Evolutionary conservation across 2,797 vertebrate genomes (phyloP), one percentile per base, ranked within the genome.

Genomic region (Gallinago solitaria): DNA sequence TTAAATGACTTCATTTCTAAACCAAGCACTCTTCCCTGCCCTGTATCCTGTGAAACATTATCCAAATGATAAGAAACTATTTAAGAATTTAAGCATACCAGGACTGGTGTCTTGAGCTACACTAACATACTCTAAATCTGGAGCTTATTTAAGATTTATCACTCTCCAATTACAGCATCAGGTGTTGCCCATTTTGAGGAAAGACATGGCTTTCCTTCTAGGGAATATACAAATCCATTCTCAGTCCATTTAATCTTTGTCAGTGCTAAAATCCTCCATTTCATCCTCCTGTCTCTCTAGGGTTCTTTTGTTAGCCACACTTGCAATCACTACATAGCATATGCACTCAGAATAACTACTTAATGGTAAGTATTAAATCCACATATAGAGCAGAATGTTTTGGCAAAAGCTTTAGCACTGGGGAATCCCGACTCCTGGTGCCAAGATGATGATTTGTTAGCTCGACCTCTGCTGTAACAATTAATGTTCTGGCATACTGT

Each of bases 331-430:
- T 81, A 53, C 48, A 23, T 70, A 81, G 95, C 83, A 79, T 63
- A 75, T 61, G 93, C 96, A 95, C 96, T 97, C 95, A 96, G 88
- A 97, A 57, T 96, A 98, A 98, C 97, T 91, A 96, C 97, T 96
- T 97, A 97, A 96, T 96, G 97, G 95, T 76, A 60, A 93, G 87
- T 96, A 95, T 96, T 94, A 92, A 85, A 60, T 33, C 75, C 94
- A 76, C 83, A 73, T 54, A 68, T 21, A 41, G 56, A 95, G 80
- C 87, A 48, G 82, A 60, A 76, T 87, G 48, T 90, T 90, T 64
- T 53, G 89, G 94, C 28, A 4, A 89, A 86, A 95, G 90, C 48
- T 50, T 93, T 71, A 95, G 82, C 76, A 32, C 74, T 51, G 63
- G 93, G 85, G 85, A 93, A 94, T 90, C 93, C 84, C 53, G 54